A percentile compares a stretch with the other conserved stretches of the same genome.
Conservation (phyloP, 2,888 invertebrate genomes). For the Catocala nupta region DNA sequence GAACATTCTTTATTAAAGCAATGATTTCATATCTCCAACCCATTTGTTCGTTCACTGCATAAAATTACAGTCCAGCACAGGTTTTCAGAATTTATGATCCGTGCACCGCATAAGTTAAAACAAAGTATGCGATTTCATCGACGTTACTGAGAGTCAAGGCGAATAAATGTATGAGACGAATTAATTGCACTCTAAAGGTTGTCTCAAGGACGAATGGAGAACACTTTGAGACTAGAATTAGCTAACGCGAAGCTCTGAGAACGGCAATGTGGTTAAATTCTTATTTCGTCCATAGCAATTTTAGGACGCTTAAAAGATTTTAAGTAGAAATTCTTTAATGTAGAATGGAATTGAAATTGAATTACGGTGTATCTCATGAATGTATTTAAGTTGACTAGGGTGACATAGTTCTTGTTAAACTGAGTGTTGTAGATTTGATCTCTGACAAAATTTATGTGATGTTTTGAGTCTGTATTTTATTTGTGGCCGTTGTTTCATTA, state of each 20-base stretch:
- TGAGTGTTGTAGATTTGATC: too few relatives aligned
- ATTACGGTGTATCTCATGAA: slow-evolving; percentile 10
- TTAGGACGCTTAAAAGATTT: slow-evolving; percentile 15
- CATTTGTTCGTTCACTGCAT: slow-evolving; percentile 9
- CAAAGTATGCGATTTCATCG: slow-evolving; percentile 30
- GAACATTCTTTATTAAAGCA: neutral
- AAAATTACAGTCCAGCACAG: slow-evolving; percentile 11
- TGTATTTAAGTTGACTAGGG: neutral
- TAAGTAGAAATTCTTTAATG: slow-evolving; percentile 16
- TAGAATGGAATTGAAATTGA: slow-evolving; percentile 22
- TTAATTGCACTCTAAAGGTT: slow-evolving; percentile 41
- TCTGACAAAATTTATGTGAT: too few relatives aligned
- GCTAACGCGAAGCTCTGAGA: slow-evolving; percentile 8
- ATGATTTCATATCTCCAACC: neutral
- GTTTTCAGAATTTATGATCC: slow-evolving; percentile 3
- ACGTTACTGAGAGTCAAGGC: slow-evolving; percentile 21
- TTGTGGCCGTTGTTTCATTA: too few relatives aligned
- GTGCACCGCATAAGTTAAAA: slow-evolving; percentile 14
- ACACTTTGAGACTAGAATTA: slow-evolving; percentile 23
- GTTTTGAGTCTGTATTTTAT: too few relatives aligned
- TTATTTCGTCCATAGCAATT: slow-evolving; percentile 24
- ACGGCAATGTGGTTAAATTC: slow-evolving; percentile 14
- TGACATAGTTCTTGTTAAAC: too few relatives aligned
- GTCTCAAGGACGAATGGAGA: slow-evolving; percentile 47
- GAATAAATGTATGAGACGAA: slow-evolving; percentile 24